These are phyloP conservation scores for Parnassius glacialis DNA, from an alignment of 2,888 invertebrate species.

Conservation along the genomic window DNA sequence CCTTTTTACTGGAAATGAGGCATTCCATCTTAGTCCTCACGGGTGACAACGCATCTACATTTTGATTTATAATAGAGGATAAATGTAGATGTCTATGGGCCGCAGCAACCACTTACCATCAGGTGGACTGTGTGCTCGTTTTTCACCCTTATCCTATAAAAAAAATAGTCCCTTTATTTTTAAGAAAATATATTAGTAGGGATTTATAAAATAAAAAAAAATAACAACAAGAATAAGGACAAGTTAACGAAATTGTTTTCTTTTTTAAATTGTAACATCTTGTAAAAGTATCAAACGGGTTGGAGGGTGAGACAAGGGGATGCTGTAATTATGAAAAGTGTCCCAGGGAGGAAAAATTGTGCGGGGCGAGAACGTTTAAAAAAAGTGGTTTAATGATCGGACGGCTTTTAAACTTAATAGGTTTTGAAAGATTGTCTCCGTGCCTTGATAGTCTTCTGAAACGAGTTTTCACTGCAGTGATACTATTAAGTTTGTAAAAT, in stretches of 20 bases:
- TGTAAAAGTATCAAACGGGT: conserved; percentile 53
- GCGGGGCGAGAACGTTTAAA: conserved; percentile 64
- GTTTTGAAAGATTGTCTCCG: conserved; percentile 65
- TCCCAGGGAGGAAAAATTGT: conserved; percentile 69
- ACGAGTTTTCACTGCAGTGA: conserved; percentile 15
- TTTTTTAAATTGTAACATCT: conserved; percentile 69
- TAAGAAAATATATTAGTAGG: too few species aligned
- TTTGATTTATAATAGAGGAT: too few species aligned
- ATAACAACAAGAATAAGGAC: too few species aligned
- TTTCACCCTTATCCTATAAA: too few species aligned
- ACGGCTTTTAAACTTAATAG: conserved; percentile 76
- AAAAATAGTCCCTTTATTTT: too few species aligned
- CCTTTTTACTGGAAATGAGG: too few species aligned
- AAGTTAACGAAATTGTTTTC: conserved; percentile 51
- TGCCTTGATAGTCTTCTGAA: conserved; percentile 29
- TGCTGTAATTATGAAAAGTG: conserved; percentile 79
- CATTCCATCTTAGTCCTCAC: too few species aligned
- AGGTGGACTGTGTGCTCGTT: too few species aligned
- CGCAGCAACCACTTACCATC: too few species aligned
- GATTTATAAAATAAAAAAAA: too few species aligned
- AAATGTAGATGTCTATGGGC: too few species aligned
- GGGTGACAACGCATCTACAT: too few species aligned
- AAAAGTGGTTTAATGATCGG: conserved; percentile 73
- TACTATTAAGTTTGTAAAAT: conserved; percentile 4
- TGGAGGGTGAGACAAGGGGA: conserved; percentile 44